phyloP scores from a whole-genome alignment of 1,140 invertebrate genomes.

The Apis mellifera region DNA sequence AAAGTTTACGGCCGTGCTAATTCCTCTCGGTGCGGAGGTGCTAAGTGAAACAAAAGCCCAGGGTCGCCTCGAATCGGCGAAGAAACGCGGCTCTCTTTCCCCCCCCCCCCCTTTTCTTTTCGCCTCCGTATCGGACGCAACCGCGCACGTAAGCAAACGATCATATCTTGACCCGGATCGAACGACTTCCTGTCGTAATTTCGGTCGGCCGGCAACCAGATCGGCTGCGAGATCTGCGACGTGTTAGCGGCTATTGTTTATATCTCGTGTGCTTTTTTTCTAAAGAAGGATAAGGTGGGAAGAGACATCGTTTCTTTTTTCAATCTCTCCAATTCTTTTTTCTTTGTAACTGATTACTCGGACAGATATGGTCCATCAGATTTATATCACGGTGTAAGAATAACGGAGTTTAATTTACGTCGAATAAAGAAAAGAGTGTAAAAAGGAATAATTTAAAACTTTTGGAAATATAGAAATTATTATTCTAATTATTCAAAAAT shows the following conservation, averaged over 20 bases:
- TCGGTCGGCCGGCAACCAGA: slow-evolving; percentile 15
- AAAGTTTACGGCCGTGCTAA: slow-evolving; percentile 63
- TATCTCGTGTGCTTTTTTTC: background rate
- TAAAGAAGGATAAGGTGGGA: too few species aligned
- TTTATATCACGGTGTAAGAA: too few species aligned
- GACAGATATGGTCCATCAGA: too few species aligned
- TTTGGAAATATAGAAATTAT: too few species aligned
- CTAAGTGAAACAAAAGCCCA: slow-evolving; percentile 61
- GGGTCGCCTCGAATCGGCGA: slow-evolving; percentile 22
- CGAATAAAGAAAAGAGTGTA: too few species aligned
- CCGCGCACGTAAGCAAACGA: slow-evolving; percentile 20
- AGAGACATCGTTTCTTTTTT: background rate
- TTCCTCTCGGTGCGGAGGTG: slow-evolving; percentile 55
- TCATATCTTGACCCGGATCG: slow-evolving; percentile 38
- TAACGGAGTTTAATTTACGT: too few species aligned
- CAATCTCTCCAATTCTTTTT: too few species aligned
- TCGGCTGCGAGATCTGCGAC: background rate
- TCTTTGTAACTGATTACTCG: too few species aligned
- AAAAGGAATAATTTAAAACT: too few species aligned
- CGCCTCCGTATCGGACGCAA: background rate
- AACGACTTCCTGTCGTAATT: slow-evolving; percentile 46
- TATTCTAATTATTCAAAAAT: too few species aligned
- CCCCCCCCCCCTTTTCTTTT: too few species aligned
- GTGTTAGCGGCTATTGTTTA: slow-evolving; percentile 31
- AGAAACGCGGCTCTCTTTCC: slow-evolving; percentile 33